These are phyloP conservation scores for Odocoileus virginianus DNA, from an alignment of 2,113 vertebrate genomes.

Conservation along the genomic window DNA sequence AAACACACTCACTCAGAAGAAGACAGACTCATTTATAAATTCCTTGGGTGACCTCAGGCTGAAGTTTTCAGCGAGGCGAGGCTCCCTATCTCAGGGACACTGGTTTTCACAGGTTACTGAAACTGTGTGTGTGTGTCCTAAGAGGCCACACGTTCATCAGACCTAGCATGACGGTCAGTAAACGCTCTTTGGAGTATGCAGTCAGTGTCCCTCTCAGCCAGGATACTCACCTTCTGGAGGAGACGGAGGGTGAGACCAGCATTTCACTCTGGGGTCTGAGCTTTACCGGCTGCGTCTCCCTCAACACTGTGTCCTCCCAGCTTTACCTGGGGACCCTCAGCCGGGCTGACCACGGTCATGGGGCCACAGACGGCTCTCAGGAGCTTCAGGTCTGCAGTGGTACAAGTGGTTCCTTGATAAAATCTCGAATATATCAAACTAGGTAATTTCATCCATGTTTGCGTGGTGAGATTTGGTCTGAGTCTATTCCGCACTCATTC, in stretches of 20 bases:
- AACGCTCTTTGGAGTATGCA: neutral
- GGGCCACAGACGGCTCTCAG: neutral
- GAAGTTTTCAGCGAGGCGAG: neutral
- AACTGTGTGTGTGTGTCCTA: neutral
- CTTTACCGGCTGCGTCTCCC: accelerated
- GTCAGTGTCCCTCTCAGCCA: neutral
- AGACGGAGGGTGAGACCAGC: too few relatives aligned
- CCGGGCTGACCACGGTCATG: accelerated
- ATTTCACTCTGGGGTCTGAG: neutral
- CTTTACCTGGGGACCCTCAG: neutral
- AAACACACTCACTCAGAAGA: neutral
- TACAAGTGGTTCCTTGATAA: neutral
- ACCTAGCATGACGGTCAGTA: neutral
- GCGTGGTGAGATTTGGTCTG: neutral
- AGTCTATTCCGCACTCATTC: neutral
- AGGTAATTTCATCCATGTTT: neutral
- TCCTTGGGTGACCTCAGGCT: neutral
- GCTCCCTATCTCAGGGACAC: neutral
- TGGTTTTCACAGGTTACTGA: neutral
- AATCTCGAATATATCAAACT: neutral
- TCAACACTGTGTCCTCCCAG: neutral
- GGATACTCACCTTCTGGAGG: too few relatives aligned
- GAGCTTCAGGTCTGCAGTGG: neutral
- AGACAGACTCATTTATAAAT: neutral
- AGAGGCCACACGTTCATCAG: neutral